Evolutionary conservation across 53 echinoderm and acorn worm genomes (phyloP), one percentile per base, ranked within the genome.

Genomic region (Holothuria scabra): DNA sequence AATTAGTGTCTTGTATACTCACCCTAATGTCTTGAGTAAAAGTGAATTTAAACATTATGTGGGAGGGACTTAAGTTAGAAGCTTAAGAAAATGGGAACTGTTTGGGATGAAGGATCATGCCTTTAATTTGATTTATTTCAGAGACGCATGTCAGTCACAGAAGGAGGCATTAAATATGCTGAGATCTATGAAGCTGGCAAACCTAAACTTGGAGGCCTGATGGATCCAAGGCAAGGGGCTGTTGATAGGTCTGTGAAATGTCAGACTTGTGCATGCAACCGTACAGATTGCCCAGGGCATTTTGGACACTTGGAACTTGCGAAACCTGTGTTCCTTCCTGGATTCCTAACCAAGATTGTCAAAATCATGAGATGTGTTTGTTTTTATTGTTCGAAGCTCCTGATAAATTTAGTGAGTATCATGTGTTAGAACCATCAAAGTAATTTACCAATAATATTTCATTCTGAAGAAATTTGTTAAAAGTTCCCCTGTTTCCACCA

Each of bases 191-290:
- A 95, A 58, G 95, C 89, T 2, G 89, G 89, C 68, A 92, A 92
- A 61, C 99, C 99, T 9, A 99, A 99, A 85, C 88, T 94, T 56
- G 93, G 95, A 58, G 99, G 99, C 20, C 83, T 99, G 84, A 99
- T 99, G 99, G 99, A 99, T 76, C 99, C 99, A 4, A 84, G 99
- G 58, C 95, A 97, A 80, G 99, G 99, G 26, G 93, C 91, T 56
- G 87, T 93, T 9, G 99, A 99, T 68, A 66, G 99, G 25, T 65
- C 84, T 20, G 83, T 94, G 13, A 86, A 94, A 41, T 99, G 99
- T 76, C 99, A 99, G 88, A 99, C 99, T 9, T 95, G 95, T 85
- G 99, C 95, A 23, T 91, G 99, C 61, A 99, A 92, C 87, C 93
- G 91, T 46, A 90, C 92, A 32, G 94, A 99, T 55, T 99, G 99